These are phyloP conservation scores for Rhogogaster chlorosoma DNA, from an alignment of 2,888 invertebrate species.

Conservation along the genomic window DNA sequence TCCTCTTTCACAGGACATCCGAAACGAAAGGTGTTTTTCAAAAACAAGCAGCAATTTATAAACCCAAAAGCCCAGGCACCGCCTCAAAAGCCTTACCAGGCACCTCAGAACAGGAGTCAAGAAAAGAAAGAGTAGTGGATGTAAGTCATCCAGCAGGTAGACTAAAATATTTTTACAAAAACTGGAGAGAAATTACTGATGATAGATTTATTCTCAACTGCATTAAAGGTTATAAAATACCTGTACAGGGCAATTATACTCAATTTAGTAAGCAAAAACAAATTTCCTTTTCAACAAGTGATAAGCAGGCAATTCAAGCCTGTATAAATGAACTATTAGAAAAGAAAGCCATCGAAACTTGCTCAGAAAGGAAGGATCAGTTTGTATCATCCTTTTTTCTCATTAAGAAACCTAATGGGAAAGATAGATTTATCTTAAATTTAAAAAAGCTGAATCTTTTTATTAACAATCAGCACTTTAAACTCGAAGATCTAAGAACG, in stretches of 20 bases:
- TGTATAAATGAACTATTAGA: background rate
- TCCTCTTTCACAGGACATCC: background rate
- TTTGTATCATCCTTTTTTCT: conserved; percentile 56
- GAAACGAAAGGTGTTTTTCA: conserved; percentile 37
- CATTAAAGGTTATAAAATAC: conserved; percentile 53
- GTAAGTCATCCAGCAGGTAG: conserved; percentile 41
- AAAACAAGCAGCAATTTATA: conserved; percentile 5
- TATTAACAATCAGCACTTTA: too few relatives aligned
- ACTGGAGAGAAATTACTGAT: conserved; percentile 52
- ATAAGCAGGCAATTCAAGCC: background rate
- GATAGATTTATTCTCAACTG: conserved; percentile 54
- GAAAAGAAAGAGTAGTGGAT: conserved; percentile 49
- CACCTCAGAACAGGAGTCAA: background rate
- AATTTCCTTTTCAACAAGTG: background rate
- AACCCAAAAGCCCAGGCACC: too few relatives aligned
- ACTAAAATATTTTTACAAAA: conserved; percentile 43
- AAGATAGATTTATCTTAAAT: too few relatives aligned
- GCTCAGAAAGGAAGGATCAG: conserved; percentile 46
- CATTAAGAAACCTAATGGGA: conserved; percentile 52
- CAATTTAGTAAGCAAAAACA: conserved; percentile 14
- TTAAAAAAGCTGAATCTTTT: too few relatives aligned
- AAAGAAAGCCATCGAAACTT: background rate
- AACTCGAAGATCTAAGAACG: too few relatives aligned
- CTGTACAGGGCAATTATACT: conserved; percentile 17
- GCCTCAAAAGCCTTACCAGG: background rate